These are phyloP conservation scores for Drosophila prolongata DNA, from an alignment of 2,888 invertebrate genomes.

Conservation along the genomic window DNA sequence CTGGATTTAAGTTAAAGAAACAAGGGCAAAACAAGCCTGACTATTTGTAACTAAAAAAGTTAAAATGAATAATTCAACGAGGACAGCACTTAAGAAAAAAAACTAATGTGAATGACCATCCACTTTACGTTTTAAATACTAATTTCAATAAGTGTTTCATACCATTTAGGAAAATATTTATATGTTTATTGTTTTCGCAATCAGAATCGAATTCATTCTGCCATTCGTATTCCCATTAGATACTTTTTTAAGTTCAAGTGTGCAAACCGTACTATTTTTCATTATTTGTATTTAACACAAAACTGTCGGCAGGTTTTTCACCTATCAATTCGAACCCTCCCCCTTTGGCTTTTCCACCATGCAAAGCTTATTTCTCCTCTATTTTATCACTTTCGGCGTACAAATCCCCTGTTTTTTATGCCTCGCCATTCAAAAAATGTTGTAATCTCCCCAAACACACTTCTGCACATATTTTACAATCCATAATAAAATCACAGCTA, in stretches of 20 bases:
- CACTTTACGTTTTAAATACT: too few relatives aligned
- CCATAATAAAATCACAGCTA: slow-evolving; percentile 36
- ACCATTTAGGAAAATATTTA: neutral
- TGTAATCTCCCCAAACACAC: slow-evolving; percentile 40
- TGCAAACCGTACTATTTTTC: neutral
- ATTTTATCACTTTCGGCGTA: slow-evolving; percentile 39
- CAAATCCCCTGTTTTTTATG: slow-evolving; percentile 43
- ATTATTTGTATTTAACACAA: slow-evolving; percentile 20
- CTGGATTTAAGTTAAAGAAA: neutral
- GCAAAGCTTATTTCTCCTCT: slow-evolving; percentile 30
- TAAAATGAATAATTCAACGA: neutral
- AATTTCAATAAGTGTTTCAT: too few relatives aligned
- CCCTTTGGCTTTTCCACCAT: slow-evolving; percentile 12
- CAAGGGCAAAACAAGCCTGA: neutral
- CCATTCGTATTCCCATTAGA: slow-evolving; percentile 29
- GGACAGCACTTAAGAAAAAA: neutral
- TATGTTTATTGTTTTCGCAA: slow-evolving; percentile 19
- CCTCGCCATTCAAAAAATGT: slow-evolving; percentile 38
- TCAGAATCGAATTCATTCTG: slow-evolving; percentile 12
- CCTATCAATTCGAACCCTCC: slow-evolving; percentile 1
- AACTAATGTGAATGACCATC: too few relatives aligned
- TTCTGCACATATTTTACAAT: slow-evolving; percentile 41
- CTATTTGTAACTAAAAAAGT: neutral
- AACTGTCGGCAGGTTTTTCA: slow-evolving; percentile 15
- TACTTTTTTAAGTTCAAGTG: slow-evolving; percentile 15